phyloP scores from a whole-genome alignment of 2,797 vertebrate species.

The Clamator glandarius region DNA sequence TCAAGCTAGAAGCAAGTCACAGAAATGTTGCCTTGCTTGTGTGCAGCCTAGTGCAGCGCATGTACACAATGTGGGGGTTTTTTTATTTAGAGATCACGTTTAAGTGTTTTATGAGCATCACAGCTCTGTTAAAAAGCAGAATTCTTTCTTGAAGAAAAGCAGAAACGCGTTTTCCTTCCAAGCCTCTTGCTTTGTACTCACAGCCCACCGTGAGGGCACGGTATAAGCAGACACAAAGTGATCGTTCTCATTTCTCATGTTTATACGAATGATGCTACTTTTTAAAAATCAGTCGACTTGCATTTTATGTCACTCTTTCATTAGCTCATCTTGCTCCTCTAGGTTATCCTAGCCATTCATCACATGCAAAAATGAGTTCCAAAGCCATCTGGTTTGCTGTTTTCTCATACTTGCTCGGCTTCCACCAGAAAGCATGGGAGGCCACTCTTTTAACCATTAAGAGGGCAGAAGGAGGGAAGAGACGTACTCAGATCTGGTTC shows the following conservation, averaged over 20 bases:
- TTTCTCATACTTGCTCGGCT: not conserved
- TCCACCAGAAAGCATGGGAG: not conserved
- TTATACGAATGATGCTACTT: constrained; percentile 62
- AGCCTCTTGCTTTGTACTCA: constrained; percentile 50
- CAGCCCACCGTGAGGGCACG: constrained; percentile 47
- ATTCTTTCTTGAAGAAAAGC: constrained; percentile 6
- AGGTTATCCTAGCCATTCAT: constrained; percentile 57
- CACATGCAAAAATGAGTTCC: constrained; percentile 49
- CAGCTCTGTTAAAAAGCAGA: constrained; percentile 51
- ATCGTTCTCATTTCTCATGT: constrained; percentile 71
- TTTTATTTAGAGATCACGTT: constrained; percentile 60
- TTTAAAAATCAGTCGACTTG: constrained; percentile 70
- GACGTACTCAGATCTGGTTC: not conserved
- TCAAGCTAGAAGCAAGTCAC: constrained; percentile 46
- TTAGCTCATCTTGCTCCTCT: constrained; percentile 63
- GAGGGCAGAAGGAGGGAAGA: not conserved
- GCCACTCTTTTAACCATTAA: not conserved
- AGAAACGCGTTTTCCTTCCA: constrained; percentile 57
- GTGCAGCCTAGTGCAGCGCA: not conserved
- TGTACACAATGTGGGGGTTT: not conserved
- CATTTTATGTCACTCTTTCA: constrained; percentile 63
- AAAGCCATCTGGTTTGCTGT: constrained; percentile 15
- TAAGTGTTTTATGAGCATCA: constrained; percentile 65
- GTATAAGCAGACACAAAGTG: constrained; percentile 62
- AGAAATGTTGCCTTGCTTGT: not conserved